Base-by-base conservation (phyloP, 1,140 invertebrate genomes). In the Pseudachorutes palmiensis region DNA sequence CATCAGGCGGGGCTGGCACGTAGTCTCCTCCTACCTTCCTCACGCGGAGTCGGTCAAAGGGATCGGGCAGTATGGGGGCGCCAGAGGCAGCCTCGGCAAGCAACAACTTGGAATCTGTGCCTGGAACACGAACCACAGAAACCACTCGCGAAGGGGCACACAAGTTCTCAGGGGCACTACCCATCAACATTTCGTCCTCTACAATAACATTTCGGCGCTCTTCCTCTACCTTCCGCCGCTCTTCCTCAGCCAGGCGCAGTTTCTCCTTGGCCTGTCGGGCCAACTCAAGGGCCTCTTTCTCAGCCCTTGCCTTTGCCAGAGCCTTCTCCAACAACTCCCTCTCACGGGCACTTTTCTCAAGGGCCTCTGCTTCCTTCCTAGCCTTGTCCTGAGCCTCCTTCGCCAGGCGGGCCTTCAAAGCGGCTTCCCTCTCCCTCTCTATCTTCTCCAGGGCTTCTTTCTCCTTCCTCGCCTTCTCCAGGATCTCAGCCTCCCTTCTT, bases 391-490 rank as follows among this genome's bases (percentile, higher is more conserved):
- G 14, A 9, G 30, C 30, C 31, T 61, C 59, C 29, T 29, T 12
- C 59, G 12, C 59, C 5, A 32, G 5, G 5, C 31, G 12, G 2
- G 29, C 59, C 59, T 61, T 61, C 29, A 32, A 30, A 30, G 26
- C 19, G 19, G 59, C 59, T 61, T 61, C 59, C 29, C 59, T 12
- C 59, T 61, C 51, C 5, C 24, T 14, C 12, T 55, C 32, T 9
- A 29, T 29, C 59, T 61, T 61, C 24, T 61, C 59, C 5, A 29
- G 12, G 14, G 59, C 59, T 61, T 61, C 59, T 29, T 36, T 61
- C 12, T 61, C 59, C 22, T 16, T 12, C 30, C 9, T 5, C 5
- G 5, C 22, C 24, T 19, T 30, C 24, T 36, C 29, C 9, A 16
- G 12, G 3, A 19, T 16, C 31, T 61, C 59, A 16, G 59, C 59